Evolutionary conservation across 92 coral and sea anemone species (phyloP), one percentile per base, ranked within the genome.

Genomic region (Umimayanthus chanpuru): DNA sequence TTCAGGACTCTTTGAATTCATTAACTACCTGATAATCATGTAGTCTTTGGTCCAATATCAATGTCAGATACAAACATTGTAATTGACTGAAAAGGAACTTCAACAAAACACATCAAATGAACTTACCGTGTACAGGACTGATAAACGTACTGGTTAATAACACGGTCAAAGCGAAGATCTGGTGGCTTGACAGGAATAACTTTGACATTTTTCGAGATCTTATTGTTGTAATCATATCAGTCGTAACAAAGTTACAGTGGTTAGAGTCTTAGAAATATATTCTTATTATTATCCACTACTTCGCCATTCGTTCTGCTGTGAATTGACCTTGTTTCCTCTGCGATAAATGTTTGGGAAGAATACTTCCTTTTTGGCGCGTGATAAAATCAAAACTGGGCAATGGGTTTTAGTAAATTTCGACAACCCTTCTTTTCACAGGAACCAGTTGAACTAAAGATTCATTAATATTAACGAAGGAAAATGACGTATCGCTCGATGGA

Each of bases 401-500:
- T 32, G 67, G 4, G 55, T 55, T 55, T 55, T 38, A 28, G 23
- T 26, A 50, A 80, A 65, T 64, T 67, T 83, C 78, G 78, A 26
- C 67, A 40, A 20, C 39, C 6, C 16, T 4, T 83, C 74, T 83
- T 32, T 68, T 47, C 77, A 75, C 79, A 43, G 29, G n/a, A 83
- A 82, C 77, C 86, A n/a, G 86, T 44, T 23, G 30, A 83, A 26
- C 78, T 47, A 9, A 28, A 40, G 28, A 14, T 68, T 68, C 53
- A 83, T 83, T 83, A 83, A 83, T 83, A 83, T 70, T 83, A 68
- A 83, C 47, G 58, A 30, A 4, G 53, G 10, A 18, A 68, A 70
- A 83, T 83, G 87, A 83, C 87, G 87, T 83, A 83, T 68, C 58
- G 76, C 64, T 72, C 78, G 43, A 32, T 39, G 44, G 44, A 83